Conservation (phyloP, 2,888 invertebrate genomes). For the Physocephala rufipes region DNA sequence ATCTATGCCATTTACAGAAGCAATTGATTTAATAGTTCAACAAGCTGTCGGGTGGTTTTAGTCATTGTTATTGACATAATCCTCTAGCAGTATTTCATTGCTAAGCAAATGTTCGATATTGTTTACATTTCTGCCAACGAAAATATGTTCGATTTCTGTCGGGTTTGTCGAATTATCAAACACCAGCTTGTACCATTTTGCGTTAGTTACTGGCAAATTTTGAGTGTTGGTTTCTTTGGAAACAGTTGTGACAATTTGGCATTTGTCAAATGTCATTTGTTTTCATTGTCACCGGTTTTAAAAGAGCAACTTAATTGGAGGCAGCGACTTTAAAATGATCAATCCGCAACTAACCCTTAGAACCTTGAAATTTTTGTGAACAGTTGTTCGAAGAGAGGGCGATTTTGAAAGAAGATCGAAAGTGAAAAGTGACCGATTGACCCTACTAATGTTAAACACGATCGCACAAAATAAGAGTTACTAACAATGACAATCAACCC, state of each 20-base stretch:
- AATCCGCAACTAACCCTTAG: neutral
- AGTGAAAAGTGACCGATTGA: too few relatives aligned
- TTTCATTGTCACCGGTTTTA: conserved; percentile 3
- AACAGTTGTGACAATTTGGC: conserved; percentile 18
- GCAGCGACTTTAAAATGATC: conserved; percentile 7
- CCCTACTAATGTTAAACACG: too few relatives aligned
- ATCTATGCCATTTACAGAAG: conserved; percentile 30
- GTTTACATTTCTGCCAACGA: conserved; percentile 25
- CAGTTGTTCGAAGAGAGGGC: conserved; percentile 1
- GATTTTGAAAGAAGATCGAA: too few relatives aligned
- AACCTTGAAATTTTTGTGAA: conserved; percentile 2
- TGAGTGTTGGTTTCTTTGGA: conserved; percentile 8
- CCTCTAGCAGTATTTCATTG: conserved; percentile 11
- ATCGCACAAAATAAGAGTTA: neutral
- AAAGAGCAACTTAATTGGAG: conserved; percentile 29
- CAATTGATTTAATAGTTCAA: conserved; percentile 35
- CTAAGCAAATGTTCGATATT: conserved; percentile 6
- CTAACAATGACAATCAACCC: neutral
- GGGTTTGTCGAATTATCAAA: too few relatives aligned
- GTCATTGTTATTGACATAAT: conserved; percentile 10
- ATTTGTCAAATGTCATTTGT: neutral
- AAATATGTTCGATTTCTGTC: conserved; percentile 36
- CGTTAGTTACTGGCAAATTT: conserved; percentile 24
- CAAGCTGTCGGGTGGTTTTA: conserved; percentile 22
- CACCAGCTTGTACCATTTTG: conserved; percentile 25